Evolutionary conservation across 2,888 invertebrate genomes (phyloP), one percentile per base, ranked within the genome.

Genomic region (Dynastes tityus): DNA sequence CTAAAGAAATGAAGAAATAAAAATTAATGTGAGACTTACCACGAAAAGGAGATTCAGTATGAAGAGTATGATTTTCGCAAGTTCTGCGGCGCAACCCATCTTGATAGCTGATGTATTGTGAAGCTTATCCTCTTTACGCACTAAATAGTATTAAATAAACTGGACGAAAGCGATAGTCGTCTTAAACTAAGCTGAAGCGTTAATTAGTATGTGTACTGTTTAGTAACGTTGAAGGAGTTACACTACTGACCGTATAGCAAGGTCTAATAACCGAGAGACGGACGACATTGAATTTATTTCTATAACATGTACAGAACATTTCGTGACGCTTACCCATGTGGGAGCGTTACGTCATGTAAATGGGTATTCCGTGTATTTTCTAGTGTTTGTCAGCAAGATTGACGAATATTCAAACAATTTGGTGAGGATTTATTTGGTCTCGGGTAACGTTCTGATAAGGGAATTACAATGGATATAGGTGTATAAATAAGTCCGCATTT

Each of bases 21-120:
- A 51, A 49, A 61, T 61, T 29, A 9, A 27, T 49, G 0, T 22
- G 40, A 71, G 37, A 94, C 95, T 94, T 89, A 95, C 95, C 91
- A 94, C 93, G 86, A 94, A 94, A 80, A 95, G 84, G 84, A 95
- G 87, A 82, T 89, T 89, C 80, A 88, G 87, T 53, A 89, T 76
- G 80, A 89, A 89, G 71, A 89, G 86, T 63, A 88, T 80, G 80
- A 88, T 88, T 83, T 88, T 89, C 68, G 88, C 88, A 49, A 88
- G 79, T 74, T 87, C 86, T n/a, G 87, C 87, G 6, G 87, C 87
- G 85, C 88, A 89, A 74, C 88, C 89, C 88, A 89, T 89, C 77
- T 83, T 84, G 51, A 53, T 77, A 32, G 40, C 40, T 40, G 40
- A 32, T 2, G 29, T 32, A 32, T 74, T 63, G 8, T 13, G 27